Evolutionary conservation across 2,888 invertebrate genomes (phyloP).

Genomic region (Teleiodes luculella): DNA sequence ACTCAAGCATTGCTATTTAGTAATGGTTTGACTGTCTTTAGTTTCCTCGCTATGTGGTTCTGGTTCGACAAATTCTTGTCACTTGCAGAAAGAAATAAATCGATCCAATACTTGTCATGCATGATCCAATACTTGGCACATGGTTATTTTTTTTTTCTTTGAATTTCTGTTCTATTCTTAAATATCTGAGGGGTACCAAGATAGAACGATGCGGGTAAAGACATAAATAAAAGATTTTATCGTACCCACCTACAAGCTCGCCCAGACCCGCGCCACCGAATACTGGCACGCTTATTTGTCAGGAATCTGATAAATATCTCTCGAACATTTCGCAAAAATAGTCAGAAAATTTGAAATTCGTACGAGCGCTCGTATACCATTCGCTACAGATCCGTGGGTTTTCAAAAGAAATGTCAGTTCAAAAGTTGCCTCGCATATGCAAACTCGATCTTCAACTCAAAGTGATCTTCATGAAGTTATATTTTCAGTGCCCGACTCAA

Average conservation of each 20-base stretch:
- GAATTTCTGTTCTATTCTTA: not conserved
- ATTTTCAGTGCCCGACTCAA: constrained; percentile 17
- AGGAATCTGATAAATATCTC: constrained; percentile 19
- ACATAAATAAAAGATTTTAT: constrained; percentile 34
- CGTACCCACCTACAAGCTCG: constrained; percentile 10
- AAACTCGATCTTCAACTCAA: constrained; percentile 26
- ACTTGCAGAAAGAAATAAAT: no score
- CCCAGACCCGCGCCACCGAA: constrained; percentile 10
- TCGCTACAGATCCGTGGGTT: constrained; percentile 16
- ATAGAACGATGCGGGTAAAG: constrained; percentile 23
- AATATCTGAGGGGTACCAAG: not conserved
- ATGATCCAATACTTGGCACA: no score
- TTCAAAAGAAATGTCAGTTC: constrained; percentile 29
- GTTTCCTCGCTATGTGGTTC: no score
- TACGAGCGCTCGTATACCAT: not conserved
- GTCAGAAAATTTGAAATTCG: constrained; percentile 1
- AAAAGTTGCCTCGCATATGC: constrained; percentile 33
- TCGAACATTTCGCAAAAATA: constrained; percentile 1
- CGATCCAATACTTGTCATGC: no score
- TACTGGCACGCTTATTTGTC: constrained; percentile 30
- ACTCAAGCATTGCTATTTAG: no score
- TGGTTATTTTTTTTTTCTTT: no score
- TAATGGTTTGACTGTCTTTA: no score
- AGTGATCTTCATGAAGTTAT: constrained; percentile 21
- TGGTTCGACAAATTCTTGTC: no score